Percentiles rank a stretch among this genome's conserved stretches.
Conservation (phyloP, 2,113 vertebrate species). For the Poecilia latipinna region DNA sequence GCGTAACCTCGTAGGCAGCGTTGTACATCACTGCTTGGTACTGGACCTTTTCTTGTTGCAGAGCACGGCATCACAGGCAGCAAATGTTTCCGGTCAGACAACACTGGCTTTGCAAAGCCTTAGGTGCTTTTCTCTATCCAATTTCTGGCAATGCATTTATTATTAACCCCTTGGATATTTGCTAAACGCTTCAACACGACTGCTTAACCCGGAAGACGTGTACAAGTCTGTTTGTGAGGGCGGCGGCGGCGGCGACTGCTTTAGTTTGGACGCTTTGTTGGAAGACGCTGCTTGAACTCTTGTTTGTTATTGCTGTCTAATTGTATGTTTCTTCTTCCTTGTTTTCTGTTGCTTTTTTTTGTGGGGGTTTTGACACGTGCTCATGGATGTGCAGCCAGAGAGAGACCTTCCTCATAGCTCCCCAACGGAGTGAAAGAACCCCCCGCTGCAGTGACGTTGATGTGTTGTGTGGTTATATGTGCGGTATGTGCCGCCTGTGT, state of each 20-base stretch:
- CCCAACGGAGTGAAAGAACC: conserved; percentile 34
- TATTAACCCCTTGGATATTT: conserved; percentile 77
- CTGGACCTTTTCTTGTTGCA: conserved; percentile 62
- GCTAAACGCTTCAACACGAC: conserved; percentile 66
- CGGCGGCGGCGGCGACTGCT: conserved; percentile 19
- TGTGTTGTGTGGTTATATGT: conserved; percentile 83
- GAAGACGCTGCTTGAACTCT: conserved; percentile 65
- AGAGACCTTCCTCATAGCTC: conserved; percentile 46
- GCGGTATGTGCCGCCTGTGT: conserved; percentile 81
- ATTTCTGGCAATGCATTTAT: conserved; percentile 74
- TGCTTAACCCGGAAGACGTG: conserved; percentile 61
- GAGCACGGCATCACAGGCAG: conserved; percentile 68
- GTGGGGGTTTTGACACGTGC: conserved; percentile 49
- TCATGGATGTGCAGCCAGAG: conserved; percentile 63
- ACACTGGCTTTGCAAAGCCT: conserved; percentile 85
- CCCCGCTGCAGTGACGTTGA: conserved; percentile 54
- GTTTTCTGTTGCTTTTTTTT: conserved; percentile 54
- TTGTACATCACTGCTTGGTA: conserved; percentile 49
- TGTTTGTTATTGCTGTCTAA: conserved; percentile 47
- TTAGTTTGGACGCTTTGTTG: conserved; percentile 65
- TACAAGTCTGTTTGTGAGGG: conserved; percentile 37
- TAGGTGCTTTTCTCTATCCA: conserved; percentile 81
- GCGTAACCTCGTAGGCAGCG: conserved; percentile 47
- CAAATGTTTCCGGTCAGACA: conserved; percentile 85
- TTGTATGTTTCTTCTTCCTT: conserved; percentile 33